Percentiles rank a stretch among this genome's conserved stretches.
phyloP scores from a whole-genome alignment of 2,113 vertebrate species.

The Gasterosteus nipponicus region DNA sequence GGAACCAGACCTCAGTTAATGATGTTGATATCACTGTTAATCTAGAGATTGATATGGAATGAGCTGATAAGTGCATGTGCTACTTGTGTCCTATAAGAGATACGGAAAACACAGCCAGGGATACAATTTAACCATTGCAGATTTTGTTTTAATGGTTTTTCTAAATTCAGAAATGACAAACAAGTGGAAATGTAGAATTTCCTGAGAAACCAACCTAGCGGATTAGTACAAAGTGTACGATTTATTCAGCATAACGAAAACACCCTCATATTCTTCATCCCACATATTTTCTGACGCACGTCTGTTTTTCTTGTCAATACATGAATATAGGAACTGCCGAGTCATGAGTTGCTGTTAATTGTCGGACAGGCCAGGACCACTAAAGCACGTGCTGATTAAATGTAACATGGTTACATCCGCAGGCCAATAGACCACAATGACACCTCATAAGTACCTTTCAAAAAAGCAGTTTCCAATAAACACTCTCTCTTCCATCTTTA shows the following conservation, averaged over 20 bases:
- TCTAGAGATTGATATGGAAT: constrained; percentile 3
- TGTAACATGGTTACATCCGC: constrained; percentile 11
- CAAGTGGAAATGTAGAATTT: neutral
- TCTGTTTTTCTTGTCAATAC: constrained; percentile 5
- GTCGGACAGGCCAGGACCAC: neutral
- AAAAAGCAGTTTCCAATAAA: neutral
- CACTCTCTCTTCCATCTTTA: constrained; percentile 1
- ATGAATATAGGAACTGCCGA: neutral
- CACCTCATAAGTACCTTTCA: neutral
- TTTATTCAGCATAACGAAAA: neutral
- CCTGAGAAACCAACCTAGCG: constrained; percentile 30
- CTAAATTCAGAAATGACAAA: neutral
- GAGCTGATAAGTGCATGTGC: neutral
- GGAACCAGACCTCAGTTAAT: neutral
- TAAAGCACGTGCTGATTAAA: neutral
- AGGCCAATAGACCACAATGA: neutral
- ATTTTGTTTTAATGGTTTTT: neutral
- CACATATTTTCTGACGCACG: neutral
- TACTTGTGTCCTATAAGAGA: neutral
- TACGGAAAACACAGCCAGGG: neutral
- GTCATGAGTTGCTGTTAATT: neutral
- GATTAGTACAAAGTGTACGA: neutral
- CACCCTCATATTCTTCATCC: neutral
- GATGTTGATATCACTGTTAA: neutral
- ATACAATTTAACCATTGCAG: neutral